A percentile compares a stretch with the other conserved stretches of the same genome.
Conservation (phyloP, 2,113 vertebrate genomes). For the Barnardius zonarius region DNA sequence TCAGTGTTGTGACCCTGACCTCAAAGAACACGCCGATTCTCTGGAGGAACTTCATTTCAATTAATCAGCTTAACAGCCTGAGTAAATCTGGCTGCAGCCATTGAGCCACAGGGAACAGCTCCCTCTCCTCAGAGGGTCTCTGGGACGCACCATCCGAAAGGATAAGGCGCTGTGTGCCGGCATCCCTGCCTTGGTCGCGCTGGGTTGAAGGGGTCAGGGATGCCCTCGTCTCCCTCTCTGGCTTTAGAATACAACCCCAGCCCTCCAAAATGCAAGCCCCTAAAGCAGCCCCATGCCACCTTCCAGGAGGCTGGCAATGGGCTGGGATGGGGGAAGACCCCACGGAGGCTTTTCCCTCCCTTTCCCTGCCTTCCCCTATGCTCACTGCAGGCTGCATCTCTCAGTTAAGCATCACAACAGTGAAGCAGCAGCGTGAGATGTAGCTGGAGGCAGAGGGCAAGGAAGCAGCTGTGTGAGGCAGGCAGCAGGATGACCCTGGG, state of each 20-base stretch:
- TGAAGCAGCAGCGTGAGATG: background rate
- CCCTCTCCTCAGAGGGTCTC: background rate
- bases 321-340: background rate
- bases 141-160: background rate
- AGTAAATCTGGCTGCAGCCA: conserved; percentile 15
- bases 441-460: background rate
- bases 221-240: background rate
- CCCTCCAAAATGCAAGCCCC: background rate
- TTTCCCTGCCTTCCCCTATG: background rate
- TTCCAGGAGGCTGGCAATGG: background rate
- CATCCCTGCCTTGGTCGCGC: background rate
- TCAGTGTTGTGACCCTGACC: conserved; percentile 75
- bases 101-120: background rate
- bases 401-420: background rate
- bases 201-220: background rate
- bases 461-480: background rate
- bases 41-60: conserved; percentile 71
- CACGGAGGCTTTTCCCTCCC: background rate
- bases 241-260: background rate
- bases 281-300: background rate
- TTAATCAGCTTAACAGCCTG: conserved; percentile 68
- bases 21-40: conserved; percentile 69
- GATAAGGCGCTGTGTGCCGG: rapidly evolving
- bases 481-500: background rate
- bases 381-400: background rate